Conservation (phyloP, 2,113 vertebrate species). For the Macaca nemestrina region DNA sequence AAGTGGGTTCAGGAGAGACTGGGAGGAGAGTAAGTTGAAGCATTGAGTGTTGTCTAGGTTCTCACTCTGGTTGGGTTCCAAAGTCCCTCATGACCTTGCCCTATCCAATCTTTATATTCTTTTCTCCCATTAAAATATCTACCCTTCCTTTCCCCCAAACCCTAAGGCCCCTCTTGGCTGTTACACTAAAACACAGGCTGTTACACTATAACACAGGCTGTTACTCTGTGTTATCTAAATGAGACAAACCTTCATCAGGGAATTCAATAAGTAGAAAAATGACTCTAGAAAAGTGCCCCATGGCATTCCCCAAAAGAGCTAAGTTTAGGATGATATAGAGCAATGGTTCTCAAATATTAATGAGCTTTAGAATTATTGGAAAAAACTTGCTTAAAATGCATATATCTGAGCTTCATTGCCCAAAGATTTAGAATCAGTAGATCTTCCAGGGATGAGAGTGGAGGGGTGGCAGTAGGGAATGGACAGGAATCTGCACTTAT, state of each 20-base stretch:
- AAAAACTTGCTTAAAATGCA: not conserved
- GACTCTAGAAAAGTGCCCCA: not conserved
- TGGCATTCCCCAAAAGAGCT: not conserved
- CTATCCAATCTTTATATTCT: not conserved
- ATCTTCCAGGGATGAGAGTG: rapidly evolving
- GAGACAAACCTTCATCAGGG: not conserved
- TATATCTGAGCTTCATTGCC: not conserved
- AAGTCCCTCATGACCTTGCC: not conserved
- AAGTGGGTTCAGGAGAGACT: not conserved
- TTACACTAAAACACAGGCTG: not conserved
- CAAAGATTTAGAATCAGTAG: not conserved
- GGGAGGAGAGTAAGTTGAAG: not conserved
- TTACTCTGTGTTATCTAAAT: not conserved
- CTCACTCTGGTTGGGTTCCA: not conserved
- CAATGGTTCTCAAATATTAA: not conserved
- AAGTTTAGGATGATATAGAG: not conserved
- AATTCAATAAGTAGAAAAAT: not conserved
- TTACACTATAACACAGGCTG: too few species aligned
- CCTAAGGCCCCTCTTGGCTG: too few species aligned
- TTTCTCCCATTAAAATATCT: not conserved
- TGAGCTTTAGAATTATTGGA: not conserved
- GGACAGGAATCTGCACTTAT: not conserved
- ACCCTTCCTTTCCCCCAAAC: not conserved
- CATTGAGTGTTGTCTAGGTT: not conserved
- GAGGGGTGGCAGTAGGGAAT: rapidly evolving